A percentile compares a stretch with the other conserved stretches of the same genome.
These are phyloP conservation scores for Patella pellucida DNA, from an alignment of 2,888 invertebrate species.

Conservation along the genomic window DNA sequence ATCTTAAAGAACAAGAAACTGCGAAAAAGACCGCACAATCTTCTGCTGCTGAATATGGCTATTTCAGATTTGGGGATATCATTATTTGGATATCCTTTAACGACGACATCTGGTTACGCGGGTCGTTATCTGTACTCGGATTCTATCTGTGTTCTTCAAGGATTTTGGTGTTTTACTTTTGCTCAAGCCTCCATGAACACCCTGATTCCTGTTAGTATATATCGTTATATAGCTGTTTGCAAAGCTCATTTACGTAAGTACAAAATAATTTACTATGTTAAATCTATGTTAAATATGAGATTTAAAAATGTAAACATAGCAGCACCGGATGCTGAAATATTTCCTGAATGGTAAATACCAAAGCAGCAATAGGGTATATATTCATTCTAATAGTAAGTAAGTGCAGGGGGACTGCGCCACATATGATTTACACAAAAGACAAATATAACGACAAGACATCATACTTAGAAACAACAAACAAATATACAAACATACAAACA, in stretches of 20 bases:
- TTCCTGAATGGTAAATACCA: too few relatives aligned
- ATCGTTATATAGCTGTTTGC: conserved; percentile 40
- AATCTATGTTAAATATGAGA: not conserved
- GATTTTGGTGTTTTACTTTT: conserved; percentile 39
- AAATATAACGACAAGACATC: too few relatives aligned
- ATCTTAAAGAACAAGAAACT: conserved; percentile 24
- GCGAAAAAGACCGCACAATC: conserved; percentile 30
- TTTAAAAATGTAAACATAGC: too few relatives aligned
- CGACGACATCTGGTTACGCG: conserved; percentile 35
- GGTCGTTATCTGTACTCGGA: conserved; percentile 34
- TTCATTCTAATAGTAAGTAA: too few relatives aligned
- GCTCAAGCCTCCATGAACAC: conserved; percentile 39
- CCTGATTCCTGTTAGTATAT: conserved; percentile 37
- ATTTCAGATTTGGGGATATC: conserved; percentile 39
- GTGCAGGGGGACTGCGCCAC: too few relatives aligned
- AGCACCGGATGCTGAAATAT: too few relatives aligned
- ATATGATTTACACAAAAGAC: too few relatives aligned
- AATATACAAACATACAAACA: too few relatives aligned
- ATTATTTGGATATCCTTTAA: conserved; percentile 39
- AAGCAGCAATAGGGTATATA: too few relatives aligned
- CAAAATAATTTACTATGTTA: not conserved
- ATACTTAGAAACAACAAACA: too few relatives aligned
- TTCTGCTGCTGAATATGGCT: conserved; percentile 42
- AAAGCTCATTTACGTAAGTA: conserved; percentile 39
- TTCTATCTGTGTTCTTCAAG: conserved; percentile 35